Base-by-base conservation (phyloP, 23 tunicate species). In the Ciona savignyi region DNA sequence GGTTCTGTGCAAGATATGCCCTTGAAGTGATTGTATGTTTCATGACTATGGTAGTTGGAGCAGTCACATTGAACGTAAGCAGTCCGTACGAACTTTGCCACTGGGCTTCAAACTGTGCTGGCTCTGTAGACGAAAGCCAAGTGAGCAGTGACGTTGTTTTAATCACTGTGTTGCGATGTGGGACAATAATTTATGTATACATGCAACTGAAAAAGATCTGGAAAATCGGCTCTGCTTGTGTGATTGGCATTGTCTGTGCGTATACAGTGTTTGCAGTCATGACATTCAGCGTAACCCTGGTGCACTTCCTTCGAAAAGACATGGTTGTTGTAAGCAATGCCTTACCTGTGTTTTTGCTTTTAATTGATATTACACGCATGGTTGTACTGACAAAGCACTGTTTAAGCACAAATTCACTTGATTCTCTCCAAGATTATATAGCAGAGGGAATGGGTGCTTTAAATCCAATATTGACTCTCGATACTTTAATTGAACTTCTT, bases 21-120 rank as follows among this genome's bases (percentile, higher is more conserved):
- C 70, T 85, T 27, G 98, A 93, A 82, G 85, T 93, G 20, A 78
- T 93, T 34, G 98, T 93, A 11, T 86, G 79, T 68, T 86, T 85
- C 68, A 34, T 83, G 73, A 82, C 87, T 0, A 81, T 87, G 78
- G 81, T 81, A 24, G 88, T 93, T 0, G 88, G 89, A 78, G 85
- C 97, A 25, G 62, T 90, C 2, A 68, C 97, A 0, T 76, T 90
- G 20, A 90, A 90, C 51, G 56, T 90, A 1, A 86, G 83, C 70
- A 88, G 96, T 62, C 96, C 97, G 24, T 74, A 70, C 83, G 97
- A 90, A 64, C 68, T 90, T 3, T 90, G 97, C 61, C 83, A 78
- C 24, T 90, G 97, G 97, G 87, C 97, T 31, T 34, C 74, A 42
- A 62, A 79, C 25, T 90, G 97, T 56, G 70, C 34, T 22, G 66